Base-by-base conservation (phyloP, 2,113 vertebrate species). In the Eudyptes chrysolophus region DNA sequence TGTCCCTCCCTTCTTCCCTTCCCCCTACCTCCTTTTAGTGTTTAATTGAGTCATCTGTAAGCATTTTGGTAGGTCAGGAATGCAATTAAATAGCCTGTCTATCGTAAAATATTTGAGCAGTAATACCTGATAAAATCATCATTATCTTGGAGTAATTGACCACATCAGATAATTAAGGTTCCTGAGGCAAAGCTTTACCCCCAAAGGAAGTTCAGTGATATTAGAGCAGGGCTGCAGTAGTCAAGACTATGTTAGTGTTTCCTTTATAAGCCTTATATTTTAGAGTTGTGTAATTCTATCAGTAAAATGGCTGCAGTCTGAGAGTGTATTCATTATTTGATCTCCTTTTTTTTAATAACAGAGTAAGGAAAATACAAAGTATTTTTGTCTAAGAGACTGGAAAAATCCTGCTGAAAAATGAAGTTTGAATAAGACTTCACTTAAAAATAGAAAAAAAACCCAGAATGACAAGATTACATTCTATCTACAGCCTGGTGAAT, bases 121-220 rank as follows among this genome's bases (percentile, higher is more conserved):
- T 97, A 97, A 97, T 97, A 98, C 95, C 95, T 97, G 97, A 98
- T 98, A 97, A 98, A 97, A 96, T 97, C 96, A 97, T 97, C 97
- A 97, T 98, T 97, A 97, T 97, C 96, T 97, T 96, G 96, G 93
- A 97, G 97, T 97, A 98, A 98, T 98, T 97, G 97, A 97, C 97
- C 97, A 98, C 95, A 98, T 98, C 97, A 98, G 96, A 97, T 97
- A 98, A 97, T 98, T 97, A 98, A 97, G 96, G 96, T 96, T 97
- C 97, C 96, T 90, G 97, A 98, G 97, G 97, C 97, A 97, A 97
- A 96, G 69, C 95, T 97, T 97, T 60, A 92, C 92, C 97, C 96
- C 74, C 75, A 92, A 93, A 98, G 81, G 90, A 98, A 98, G 97
- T 97, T 98, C 97, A 97, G 87, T 82, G 65, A 94, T 97, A 96